phyloP scores from a whole-genome alignment of 2,113 vertebrate genomes.

The Muscicapa adusta region DNA sequence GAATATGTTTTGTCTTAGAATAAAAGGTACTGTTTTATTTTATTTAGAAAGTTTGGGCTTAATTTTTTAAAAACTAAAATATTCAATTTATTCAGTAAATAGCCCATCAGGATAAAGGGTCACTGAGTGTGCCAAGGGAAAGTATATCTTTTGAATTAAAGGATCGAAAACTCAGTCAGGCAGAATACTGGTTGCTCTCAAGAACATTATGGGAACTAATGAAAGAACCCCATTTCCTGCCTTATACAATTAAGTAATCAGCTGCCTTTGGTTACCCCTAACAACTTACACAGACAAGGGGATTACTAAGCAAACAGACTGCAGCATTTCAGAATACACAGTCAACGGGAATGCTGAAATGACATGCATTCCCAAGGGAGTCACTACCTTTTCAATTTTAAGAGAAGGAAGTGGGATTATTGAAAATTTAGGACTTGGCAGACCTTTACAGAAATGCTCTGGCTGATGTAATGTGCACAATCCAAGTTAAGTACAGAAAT shows the following conservation, averaged over 20 bases:
- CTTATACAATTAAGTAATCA: conserved; percentile 77
- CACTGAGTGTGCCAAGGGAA: conserved; percentile 14
- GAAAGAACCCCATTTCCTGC: conserved; percentile 75
- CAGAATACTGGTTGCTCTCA: conserved; percentile 64
- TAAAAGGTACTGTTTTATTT: background rate
- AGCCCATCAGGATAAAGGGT: conserved; percentile 14
- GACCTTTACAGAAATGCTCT: conserved; percentile 20
- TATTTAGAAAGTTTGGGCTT: background rate
- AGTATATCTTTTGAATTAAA: conserved; percentile 61
- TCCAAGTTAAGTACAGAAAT: background rate
- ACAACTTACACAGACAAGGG: conserved; percentile 75
- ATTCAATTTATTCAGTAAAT: conserved; percentile 25
- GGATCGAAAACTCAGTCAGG: conserved; percentile 66
- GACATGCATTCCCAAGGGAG: conserved; percentile 63
- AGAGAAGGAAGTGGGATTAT: conserved; percentile 70
- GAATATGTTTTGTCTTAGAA: background rate
- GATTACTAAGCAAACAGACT: conserved; percentile 76
- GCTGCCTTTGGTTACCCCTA: conserved; percentile 81
- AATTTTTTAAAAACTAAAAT: background rate
- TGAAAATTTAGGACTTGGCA: conserved; percentile 48
- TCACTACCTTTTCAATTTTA: conserved; percentile 59
- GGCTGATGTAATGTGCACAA: background rate
- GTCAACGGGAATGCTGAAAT: conserved; percentile 61
- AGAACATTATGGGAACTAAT: conserved; percentile 74
- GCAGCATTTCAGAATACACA: conserved; percentile 60